Evolutionary conservation across 1,140 invertebrate species (phyloP).

Genomic region (Heliconius eleuchia): DNA sequence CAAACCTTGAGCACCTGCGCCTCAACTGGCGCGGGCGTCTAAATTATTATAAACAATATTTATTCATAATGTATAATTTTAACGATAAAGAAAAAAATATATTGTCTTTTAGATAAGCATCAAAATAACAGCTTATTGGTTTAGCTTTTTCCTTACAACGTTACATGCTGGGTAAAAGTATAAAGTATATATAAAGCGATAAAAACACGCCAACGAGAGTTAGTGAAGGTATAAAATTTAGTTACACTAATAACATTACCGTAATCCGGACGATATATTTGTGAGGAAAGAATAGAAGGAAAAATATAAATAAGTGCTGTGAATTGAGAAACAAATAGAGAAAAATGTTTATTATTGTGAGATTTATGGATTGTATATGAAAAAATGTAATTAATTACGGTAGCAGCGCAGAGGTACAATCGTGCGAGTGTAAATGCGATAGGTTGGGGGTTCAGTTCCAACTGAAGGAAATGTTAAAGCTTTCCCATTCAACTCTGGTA

Average conservation of each 20-base stretch:
- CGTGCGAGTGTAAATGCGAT: too few species aligned
- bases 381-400: too few species aligned
- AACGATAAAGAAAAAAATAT: not conserved
- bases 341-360: not conserved
- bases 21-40: too few species aligned
- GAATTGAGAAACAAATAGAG: not conserved
- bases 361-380: too few species aligned
- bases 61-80: too few species aligned
- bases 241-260: constrained; percentile 2
- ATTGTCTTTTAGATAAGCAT: not conserved
- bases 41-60: too few species aligned
- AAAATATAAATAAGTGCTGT: not conserved
- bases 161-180: not conserved
- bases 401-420: too few species aligned
- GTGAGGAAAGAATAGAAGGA: not conserved
- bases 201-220: not conserved
- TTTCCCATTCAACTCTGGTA: too few species aligned
- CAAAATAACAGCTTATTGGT: not conserved
- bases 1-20: too few species aligned
- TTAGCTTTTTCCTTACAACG: not conserved
- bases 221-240: not conserved
- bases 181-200: not conserved
- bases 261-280: not conserved
- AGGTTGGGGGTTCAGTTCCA: too few species aligned
- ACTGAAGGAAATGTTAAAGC: too few species aligned